These are phyloP conservation scores for Onthophagus sagittarius DNA, from an alignment of 2,888 invertebrate species.

Conservation along the genomic window DNA sequence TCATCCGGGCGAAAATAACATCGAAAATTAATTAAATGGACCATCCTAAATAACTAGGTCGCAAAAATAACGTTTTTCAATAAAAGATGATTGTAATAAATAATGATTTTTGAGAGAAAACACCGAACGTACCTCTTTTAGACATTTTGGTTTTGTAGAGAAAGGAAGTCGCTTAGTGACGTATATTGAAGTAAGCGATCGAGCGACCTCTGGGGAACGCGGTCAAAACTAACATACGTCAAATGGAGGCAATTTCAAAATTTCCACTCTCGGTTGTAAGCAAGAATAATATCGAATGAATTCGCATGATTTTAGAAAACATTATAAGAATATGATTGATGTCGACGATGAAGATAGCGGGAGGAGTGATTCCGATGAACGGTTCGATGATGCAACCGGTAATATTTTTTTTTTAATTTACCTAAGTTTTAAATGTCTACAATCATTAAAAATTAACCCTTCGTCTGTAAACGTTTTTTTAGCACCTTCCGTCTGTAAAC, in stretches of 20 bases:
- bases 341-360: constrained; percentile 10
- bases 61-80: constrained; percentile 16
- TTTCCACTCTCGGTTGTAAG: constrained; percentile 1
- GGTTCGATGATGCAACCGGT: constrained; percentile 17
- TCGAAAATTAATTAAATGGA: neutral
- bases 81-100: constrained; percentile 31
- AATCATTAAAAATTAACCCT: too few species aligned
- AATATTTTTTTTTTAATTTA: neutral
- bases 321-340: neutral
- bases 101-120: constrained; percentile 39
- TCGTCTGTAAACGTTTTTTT: too few species aligned
- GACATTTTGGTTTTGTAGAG: constrained; percentile 54
- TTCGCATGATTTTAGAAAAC: neutral
- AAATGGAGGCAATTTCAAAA: constrained; percentile 25
- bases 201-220: neutral
- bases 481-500: too few species aligned
- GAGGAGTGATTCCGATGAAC: constrained; percentile 10
- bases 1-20: constrained; percentile 18
- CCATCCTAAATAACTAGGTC: neutral
- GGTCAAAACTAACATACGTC: neutral
- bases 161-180: constrained; percentile 37
- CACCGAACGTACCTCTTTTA: constrained; percentile 53
- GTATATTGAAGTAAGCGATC: neutral
- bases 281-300: neutral
- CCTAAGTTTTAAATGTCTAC: too few species aligned